Evolutionary conservation across 2,113 vertebrate species (phyloP), one percentile per base, ranked within the genome.

Genomic region (Entelurus aequoreus): DNA sequence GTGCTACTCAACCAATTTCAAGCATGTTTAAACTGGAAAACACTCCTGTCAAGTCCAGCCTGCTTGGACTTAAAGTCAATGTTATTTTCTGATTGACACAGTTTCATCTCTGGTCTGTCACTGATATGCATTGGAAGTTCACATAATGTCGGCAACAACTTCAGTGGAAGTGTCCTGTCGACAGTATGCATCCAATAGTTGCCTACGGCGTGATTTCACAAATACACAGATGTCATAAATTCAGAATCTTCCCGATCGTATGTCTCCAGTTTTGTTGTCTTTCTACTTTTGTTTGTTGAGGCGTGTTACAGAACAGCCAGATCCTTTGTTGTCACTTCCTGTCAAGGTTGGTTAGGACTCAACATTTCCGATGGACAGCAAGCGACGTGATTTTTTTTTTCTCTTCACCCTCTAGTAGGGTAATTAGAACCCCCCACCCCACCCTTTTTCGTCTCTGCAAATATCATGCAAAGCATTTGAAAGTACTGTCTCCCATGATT

Each of bases 391-490:
- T 94, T 94, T 92, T 89, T 93, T 46, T 46, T 46, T 46, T 46
- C 12, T 46, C 10, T 44, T 44, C 3, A 87, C 10, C 51, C 88
- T 91, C 86, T 89, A 88, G 86, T 88, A 88, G 92, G 90, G 92
- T 96, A 97, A 97, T 97, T 98, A 97, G 94, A 93, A 88, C 91
- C 91, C 80, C 94, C 88, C 90, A n/a, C n/a, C 89, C 69, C 86
- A 89, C 89, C 89, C 56, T 48, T 90, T 90, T 40, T 58, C 65
- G 51, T 52, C 49, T 84, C 90, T 91, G 92, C 93, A 95, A 94
- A 95, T 93, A 92, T 82, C 84, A 94, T 94, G 93, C 93, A 94
- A 94, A 94, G 93, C 90, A 93, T 92, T 92, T 94, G 92, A 93
- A 93, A 94, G 93, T 90, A 92, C 90, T 90, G 90, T 90, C 92